Evolutionary conservation across 2,797 vertebrate species (phyloP), one percentile per base, ranked within the genome.

Genomic region (Lagodon rhomboides): DNA sequence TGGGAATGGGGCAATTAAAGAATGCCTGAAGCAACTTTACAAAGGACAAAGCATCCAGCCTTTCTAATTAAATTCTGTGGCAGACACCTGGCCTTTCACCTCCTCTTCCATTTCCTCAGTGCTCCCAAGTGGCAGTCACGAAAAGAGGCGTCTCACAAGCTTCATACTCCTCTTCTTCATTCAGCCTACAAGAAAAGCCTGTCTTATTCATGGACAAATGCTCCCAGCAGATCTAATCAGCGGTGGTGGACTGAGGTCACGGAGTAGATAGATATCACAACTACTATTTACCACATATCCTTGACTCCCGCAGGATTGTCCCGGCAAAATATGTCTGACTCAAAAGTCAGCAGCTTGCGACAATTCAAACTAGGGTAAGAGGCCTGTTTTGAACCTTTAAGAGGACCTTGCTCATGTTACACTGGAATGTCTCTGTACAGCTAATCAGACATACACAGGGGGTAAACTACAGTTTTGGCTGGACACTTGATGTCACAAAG

Each of bases 71-170:
- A 95, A 95, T 95, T 92, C 91, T 91, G 89, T 92, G 86, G 89
- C 89, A 95, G 94, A 95, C 92, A 95, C 94, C 92, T 96, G 95
- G 93, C 94, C 95, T 96, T 96, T 94, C 91, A 93, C 93, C 93
- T 94, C 94, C 90, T 89, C 80, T 81, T 92, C 88, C 83, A 89
- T 91, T 94, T 91, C 20, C 84, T 82, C 73, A 53, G 50, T 59
- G 79, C 82, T 95, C 91, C 89, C 92, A 87, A 73, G 93, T 92
- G 92, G 90, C 87, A 91, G 85, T 92, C 92, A 91, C 82, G 80
- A 89, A 90, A 85, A 90, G 77, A 64, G 59, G 76, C 30, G 56
- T 89, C 83, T 90, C 85, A 67, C 75, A 75, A 85, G 84, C 89
- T 88, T 85, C 82, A 86, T 85, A 82, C 85, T 89, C 82, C 85